Evolutionary conservation across 2,888 invertebrate genomes (phyloP), one percentile per base, ranked within the genome.

Genomic region (Drosophila longiperda): DNA sequence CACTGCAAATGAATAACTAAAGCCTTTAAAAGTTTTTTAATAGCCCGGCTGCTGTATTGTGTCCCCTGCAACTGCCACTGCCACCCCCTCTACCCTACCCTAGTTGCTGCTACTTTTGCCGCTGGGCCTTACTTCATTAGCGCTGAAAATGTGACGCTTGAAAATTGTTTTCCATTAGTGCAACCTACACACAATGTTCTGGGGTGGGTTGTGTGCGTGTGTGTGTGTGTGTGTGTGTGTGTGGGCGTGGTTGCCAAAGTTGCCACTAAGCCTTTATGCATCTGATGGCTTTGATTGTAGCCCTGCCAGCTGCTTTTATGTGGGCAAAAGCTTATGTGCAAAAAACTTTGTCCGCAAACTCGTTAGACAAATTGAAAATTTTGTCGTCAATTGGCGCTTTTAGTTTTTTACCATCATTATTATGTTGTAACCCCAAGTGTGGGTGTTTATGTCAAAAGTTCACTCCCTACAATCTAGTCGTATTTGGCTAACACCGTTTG

Each of bases 351-450:
- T 68, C 80, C 80, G 59, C 61, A 74, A 81, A 61, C 85, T 88
- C 87, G 87, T 88, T 83, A 83, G 80, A 88, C 87, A 86, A 86
- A 86, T 86, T 86, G 85, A 86, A 45, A 86, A 88, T 86, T 80
- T 83, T 86, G 82, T 83, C 86, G 86, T 88, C 86, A 82, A 85
- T 85, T 85, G 85, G 75, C 83, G 83, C 75, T 81, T 79, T 73
- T 73, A 73, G 78, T 67, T 67, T 57, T 50, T 33, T 33, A 5
- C 33, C 26, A 59, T 2, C 26, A n/a, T 45, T n/a, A 7, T 0
- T 34, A 17, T 32, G 42, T 4, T 26, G 12, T 26, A 2, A 32
- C 11, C 33, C 11, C 26, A 9, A 36, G 5, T 54, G 4, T 33
- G 15, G 57, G 17, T 54, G 29, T 45, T 34, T 60, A 34, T 49